A percentile compares a stretch with the other conserved stretches of the same genome.
Evolutionary conservation across 2,113 vertebrate genomes (phyloP).

Genomic region (Plectropomus leopardus): DNA sequence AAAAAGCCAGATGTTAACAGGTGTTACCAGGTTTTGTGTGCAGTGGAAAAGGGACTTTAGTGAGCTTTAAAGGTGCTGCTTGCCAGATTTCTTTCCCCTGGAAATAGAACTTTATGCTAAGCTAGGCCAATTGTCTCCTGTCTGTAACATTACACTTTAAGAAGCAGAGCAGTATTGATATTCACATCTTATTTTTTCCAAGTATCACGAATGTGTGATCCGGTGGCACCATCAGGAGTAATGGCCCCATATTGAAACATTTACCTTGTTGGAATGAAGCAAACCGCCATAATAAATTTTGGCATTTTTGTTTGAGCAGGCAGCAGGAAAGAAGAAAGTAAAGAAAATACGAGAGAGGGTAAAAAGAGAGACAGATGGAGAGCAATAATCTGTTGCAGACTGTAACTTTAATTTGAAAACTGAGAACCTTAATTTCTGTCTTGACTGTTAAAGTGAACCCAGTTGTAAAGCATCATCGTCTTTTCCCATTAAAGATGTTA

Average conservation of each 20-base stretch:
- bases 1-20: no score
- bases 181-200: not conserved
- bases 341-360: no score
- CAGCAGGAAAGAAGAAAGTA: not conserved
- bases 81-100: not conserved
- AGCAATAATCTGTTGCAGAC: constrained; percentile 16
- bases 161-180: not conserved
- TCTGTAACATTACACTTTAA: not conserved
- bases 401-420: constrained; percentile 33
- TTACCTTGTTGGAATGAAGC: not conserved
- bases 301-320: not conserved
- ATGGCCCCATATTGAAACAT: not conserved
- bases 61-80: not conserved
- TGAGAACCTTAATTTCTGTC: constrained; percentile 33
- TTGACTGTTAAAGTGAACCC: constrained; percentile 21
- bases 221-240: not conserved
- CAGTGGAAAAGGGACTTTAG: no score
- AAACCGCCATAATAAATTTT: not conserved
- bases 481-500: constrained; percentile 23
- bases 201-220: not conserved
- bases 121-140: not conserved
- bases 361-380: not conserved
- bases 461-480: constrained; percentile 29
- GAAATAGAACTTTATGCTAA: not conserved
- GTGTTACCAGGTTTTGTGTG: no score